These are phyloP conservation scores for Indri indri DNA, from an alignment of 2,113 vertebrate genomes.

Conservation along the genomic window DNA sequence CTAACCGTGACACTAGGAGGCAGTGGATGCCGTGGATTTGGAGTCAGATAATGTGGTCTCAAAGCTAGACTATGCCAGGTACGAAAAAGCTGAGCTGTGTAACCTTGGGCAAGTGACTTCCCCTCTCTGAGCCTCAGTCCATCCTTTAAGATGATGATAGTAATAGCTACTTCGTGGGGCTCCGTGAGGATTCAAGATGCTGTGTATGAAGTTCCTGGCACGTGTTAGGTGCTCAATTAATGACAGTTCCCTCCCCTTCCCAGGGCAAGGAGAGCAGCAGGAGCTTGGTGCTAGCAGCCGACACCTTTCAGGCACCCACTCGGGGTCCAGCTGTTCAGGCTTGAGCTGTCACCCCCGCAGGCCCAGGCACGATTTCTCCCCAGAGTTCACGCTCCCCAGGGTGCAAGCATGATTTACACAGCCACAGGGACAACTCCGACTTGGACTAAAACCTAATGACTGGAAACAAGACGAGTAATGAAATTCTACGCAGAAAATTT, in stretches of 20 bases:
- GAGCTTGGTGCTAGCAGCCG: rapidly evolving
- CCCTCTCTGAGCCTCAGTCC: background rate
- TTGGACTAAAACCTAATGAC: constrained; percentile 72
- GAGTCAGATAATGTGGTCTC: background rate
- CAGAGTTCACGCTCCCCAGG: constrained; percentile 12
- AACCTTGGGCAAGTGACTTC: background rate
- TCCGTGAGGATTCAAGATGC: background rate
- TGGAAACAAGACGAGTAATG: constrained; percentile 63
- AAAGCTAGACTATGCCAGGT: background rate
- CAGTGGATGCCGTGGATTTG: background rate
- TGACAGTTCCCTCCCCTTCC: background rate
- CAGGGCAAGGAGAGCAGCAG: background rate
- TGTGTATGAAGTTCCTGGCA: background rate
- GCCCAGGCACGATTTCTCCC: background rate
- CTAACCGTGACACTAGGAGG: background rate
- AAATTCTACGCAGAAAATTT: constrained; percentile 66
- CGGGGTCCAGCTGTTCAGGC: background rate
- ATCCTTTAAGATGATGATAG: background rate
- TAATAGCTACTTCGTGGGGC: background rate
- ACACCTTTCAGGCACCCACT: background rate
- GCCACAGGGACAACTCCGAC: constrained; percentile 47
- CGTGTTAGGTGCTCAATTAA: background rate
- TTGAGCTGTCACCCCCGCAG: background rate
- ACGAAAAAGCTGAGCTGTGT: background rate
- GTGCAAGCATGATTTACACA: constrained; percentile 46